Evolutionary conservation across 2,888 invertebrate species (phyloP), one percentile per base, ranked within the genome.

Genomic region (Noctua fimbriata): DNA sequence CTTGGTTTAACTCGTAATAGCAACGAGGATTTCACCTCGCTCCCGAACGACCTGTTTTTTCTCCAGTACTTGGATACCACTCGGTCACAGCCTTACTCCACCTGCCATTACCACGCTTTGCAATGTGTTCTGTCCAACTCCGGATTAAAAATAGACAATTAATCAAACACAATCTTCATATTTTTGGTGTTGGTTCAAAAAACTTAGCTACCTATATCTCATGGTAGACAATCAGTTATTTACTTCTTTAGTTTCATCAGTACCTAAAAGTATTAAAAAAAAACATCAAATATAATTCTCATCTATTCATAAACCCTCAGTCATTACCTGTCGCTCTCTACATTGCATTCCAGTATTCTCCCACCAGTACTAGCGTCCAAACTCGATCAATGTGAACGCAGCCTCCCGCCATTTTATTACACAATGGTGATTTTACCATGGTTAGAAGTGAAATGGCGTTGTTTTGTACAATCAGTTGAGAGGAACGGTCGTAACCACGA

Each of bases 401-500:
- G 21, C 73, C 60, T 76, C 16, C 36, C 32, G 66, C 24, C 16
- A 73, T 78, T 81, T 81, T 81, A 73, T 82, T 84, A 1, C 71
- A 36, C 65, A 84, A 78, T 72, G 52, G 67, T 72, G 58, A 78
- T 81, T 84, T 75, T 41, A 70, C 72, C 66, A 63, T 81, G 36
- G 81, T 84, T 70, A 78, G 60, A 78, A 81, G 52, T 70, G 66
- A 82, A 84, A 84, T 81, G 44, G 47, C 49, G 49, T 73, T 78
- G 72, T 84, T 82, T 69, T 76, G 60, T 66, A 84, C 82, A 84
- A 76, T 84, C 84, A 73, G 41, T 52, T 66, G 69, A 55, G 71
- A 76, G 71, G 78, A 71, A 80, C 81, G 79, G 7, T 79, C 73
- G 83, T 83, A 81, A 85, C 69, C 69, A 55, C 78, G 77, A 85